Evolutionary conservation across 2,797 vertebrate species (phyloP).

Genomic region (Podargus strigoides): DNA sequence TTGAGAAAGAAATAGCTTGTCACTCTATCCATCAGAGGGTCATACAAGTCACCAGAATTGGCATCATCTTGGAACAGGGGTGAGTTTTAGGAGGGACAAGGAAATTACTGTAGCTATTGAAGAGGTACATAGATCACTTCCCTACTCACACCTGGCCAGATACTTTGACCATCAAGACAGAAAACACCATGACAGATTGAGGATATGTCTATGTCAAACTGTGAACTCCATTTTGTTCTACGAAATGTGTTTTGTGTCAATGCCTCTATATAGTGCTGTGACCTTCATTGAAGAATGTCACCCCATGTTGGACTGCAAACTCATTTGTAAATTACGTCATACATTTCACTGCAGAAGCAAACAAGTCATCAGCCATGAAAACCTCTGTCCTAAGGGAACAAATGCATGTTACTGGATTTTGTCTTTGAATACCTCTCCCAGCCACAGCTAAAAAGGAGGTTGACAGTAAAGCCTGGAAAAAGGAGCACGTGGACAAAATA

Average conservation of each 20-base stretch:
- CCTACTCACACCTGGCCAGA: slow-evolving; percentile 24
- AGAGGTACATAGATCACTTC: slow-evolving; percentile 40
- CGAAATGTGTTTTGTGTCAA: neutral
- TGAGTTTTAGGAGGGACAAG: slow-evolving; percentile 10
- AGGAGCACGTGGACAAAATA: neutral
- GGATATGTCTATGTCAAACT: slow-evolving; percentile 1
- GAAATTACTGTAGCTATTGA: slow-evolving; percentile 49
- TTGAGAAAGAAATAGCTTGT: slow-evolving; percentile 64
- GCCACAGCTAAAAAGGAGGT: neutral
- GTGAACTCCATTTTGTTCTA: slow-evolving; percentile 22
- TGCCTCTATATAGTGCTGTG: neutral
- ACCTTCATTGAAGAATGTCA: slow-evolving; percentile 21
- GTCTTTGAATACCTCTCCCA: neutral
- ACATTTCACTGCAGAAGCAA: slow-evolving; percentile 18
- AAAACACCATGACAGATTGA: slow-evolving; percentile 19
- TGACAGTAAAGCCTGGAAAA: neutral
- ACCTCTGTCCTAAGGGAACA: neutral
- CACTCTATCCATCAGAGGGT: slow-evolving; percentile 55
- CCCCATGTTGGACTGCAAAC: neutral
- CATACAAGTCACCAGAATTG: neutral
- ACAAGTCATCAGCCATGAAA: neutral
- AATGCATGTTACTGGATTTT: neutral
- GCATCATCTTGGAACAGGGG: neutral
- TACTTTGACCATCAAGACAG: slow-evolving; percentile 28
- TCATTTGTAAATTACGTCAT: slow-evolving; percentile 8